Percentiles rank a stretch among this genome's conserved stretches.
These are phyloP conservation scores for Pteruthius melanotis DNA, from an alignment of 2,113 vertebrate genomes.

Conservation along the genomic window DNA sequence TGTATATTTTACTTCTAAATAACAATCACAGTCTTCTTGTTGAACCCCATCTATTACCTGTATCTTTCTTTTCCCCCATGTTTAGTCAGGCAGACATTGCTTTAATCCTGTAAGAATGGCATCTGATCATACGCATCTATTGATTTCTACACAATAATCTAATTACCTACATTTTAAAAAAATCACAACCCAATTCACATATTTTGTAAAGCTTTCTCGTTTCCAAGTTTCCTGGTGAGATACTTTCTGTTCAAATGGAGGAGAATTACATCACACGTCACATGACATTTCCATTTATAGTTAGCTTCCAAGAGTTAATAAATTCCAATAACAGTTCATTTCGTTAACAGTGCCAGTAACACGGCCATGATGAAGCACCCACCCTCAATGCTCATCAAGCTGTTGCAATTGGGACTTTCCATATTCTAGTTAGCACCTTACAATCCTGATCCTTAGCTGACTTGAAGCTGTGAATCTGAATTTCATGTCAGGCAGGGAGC, in stretches of 20 bases:
- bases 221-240: background rate
- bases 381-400: background rate
- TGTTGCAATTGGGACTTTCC: background rate
- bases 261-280: background rate
- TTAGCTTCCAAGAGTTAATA: background rate
- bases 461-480: background rate
- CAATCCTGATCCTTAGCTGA: background rate
- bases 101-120: background rate
- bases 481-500: background rate
- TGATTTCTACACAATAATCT: background rate
- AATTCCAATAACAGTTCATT: background rate
- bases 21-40: background rate
- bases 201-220: background rate
- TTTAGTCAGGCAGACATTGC: background rate
- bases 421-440: background rate
- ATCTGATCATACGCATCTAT: background rate
- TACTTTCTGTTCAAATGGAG: background rate
- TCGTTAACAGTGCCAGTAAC: background rate
- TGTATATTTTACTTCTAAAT: background rate
- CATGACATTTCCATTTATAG: background rate
- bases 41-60: background rate
- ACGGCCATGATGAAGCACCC: background rate
- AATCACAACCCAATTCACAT: background rate
- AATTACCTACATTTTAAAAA: background rate
- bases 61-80: background rate